These are phyloP conservation scores for Nephrotoma appendiculata DNA, from an alignment of 2,888 invertebrate species.

Conservation along the genomic window DNA sequence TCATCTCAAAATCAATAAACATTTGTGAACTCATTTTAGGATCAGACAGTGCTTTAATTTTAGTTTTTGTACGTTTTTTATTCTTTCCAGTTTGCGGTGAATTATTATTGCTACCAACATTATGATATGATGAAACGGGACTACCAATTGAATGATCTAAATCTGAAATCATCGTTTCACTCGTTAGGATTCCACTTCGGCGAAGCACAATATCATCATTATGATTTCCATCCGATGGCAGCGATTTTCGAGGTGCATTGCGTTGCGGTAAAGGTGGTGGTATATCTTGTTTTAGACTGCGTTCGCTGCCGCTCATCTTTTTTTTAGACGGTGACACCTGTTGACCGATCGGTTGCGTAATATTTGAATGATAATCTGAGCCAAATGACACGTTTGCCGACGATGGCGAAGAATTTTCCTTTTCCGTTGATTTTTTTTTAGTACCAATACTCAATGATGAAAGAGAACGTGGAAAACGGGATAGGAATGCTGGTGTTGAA, in stretches of 20 bases:
- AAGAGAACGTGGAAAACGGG: conserved; percentile 32
- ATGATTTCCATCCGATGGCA: conserved; percentile 17
- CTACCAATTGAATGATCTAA: conserved; percentile 23
- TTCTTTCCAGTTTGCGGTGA: conserved; percentile 3
- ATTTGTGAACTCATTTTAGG: conserved; percentile 34
- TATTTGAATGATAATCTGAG: conserved; percentile 8
- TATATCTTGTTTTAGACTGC: conserved; percentile 21
- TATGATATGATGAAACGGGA: not conserved
- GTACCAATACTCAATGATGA: conserved; percentile 32
- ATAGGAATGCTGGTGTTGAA: conserved; percentile 31
- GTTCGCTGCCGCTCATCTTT: conserved; percentile 23
- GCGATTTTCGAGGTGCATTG: conserved; percentile 29
- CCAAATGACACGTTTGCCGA: not conserved
- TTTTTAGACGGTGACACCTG: conserved; percentile 17
- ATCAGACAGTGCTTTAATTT: conserved; percentile 32
- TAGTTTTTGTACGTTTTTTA: conserved; percentile 25
- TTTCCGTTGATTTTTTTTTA: conserved; percentile 28
- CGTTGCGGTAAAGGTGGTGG: conserved; percentile 42
- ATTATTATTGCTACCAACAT: conserved; percentile 3
- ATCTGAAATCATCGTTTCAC: conserved; percentile 25
- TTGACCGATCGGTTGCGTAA: not conserved
- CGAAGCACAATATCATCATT: conserved; percentile 6
- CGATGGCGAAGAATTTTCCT: conserved; percentile 26
- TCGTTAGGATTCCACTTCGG: conserved; percentile 11
- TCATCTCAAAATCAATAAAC: conserved; percentile 31